phyloP scores from a whole-genome alignment of 2,797 vertebrate genomes.

The Mormyrops boulengeri region DNA sequence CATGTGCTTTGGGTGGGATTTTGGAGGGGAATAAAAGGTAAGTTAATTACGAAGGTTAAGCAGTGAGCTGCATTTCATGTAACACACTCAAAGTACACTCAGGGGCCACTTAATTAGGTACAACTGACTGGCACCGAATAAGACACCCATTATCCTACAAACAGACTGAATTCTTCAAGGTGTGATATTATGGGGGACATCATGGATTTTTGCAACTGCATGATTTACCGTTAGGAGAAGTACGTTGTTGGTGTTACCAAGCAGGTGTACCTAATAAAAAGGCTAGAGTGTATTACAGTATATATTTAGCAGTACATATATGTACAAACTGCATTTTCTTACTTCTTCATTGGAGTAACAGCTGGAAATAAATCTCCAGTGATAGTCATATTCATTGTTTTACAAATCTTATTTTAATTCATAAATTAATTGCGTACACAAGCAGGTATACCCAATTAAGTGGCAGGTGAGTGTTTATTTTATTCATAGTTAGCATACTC shows the following conservation, averaged over 20 bases:
- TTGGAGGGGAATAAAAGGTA: not conserved
- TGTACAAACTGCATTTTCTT: not conserved
- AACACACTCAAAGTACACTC: not conserved
- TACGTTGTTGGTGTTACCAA: not conserved
- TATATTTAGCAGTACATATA: not conserved
- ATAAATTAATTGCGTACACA: not conserved
- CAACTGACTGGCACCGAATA: not conserved
- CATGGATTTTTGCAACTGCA: not conserved
- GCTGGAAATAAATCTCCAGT: not conserved
- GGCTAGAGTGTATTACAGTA: not conserved
- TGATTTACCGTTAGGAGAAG: not conserved
- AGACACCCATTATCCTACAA: not conserved
- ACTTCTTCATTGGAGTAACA: not conserved
- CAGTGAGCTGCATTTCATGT: not conserved
- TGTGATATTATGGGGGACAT: not conserved
- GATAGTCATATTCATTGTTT: not conserved
- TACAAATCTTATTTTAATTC: not conserved
- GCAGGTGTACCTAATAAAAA: not conserved
- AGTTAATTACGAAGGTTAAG: not conserved
- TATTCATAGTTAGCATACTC: not conserved
- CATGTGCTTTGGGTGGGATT: conserved; percentile 28
- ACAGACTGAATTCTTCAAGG: not conserved
- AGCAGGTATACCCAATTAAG: not conserved
- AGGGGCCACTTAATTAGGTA: not conserved
- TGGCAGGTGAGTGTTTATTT: not conserved